Base-by-base conservation (phyloP, 2,888 invertebrate species). In the Cephonodes hylas region DNA sequence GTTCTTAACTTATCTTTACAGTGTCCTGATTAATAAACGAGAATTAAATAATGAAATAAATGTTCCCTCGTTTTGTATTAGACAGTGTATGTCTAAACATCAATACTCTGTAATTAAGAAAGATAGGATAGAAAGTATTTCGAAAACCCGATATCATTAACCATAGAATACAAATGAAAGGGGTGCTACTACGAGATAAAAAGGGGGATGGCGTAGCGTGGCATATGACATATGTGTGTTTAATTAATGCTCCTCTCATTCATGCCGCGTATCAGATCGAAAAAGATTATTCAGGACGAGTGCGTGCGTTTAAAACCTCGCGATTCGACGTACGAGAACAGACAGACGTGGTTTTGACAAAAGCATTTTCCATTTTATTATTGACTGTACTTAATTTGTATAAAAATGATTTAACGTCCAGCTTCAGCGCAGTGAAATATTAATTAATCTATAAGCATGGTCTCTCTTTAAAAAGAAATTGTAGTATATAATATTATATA, bases 161-260 rank as follows among this genome's bases (percentile, higher is more conserved):
- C 64, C 57, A 63, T 66, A 74, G 67, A 71, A 71, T 71, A 64
- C 66, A 66, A 68, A 71, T 72, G 67, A 73, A 74, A 70, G 64
- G 71, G 71, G 65, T 57, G 66, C 56, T 66, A 67, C 66, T 66
- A 70, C 66, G 61, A 70, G 72, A 77, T 75, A 74, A 78, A 76
- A 70, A 73, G 72, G 68, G 61, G 66, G 64, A 68, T 69, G 63
- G 64, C 64, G 65, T 61, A 63, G 79, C 81, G 81, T 82, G 80
- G 80, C 81, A 81, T 71, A 79, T 83, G 82, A 81, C 84, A 84
- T 75, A 74, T 83, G 81, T 75, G 74, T 83, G 81, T 76, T 79
- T 81, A 83, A 85, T 84, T 84, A 83, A 81, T 79, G 77, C 72
- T 75, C 66, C 72, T 71, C 74, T 72, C 75, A 76, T 77, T 77